A percentile compares a stretch with the other conserved stretches of the same genome.
phyloP scores from a whole-genome alignment of 2,797 vertebrate genomes.

The Sciaenops ocellatus region DNA sequence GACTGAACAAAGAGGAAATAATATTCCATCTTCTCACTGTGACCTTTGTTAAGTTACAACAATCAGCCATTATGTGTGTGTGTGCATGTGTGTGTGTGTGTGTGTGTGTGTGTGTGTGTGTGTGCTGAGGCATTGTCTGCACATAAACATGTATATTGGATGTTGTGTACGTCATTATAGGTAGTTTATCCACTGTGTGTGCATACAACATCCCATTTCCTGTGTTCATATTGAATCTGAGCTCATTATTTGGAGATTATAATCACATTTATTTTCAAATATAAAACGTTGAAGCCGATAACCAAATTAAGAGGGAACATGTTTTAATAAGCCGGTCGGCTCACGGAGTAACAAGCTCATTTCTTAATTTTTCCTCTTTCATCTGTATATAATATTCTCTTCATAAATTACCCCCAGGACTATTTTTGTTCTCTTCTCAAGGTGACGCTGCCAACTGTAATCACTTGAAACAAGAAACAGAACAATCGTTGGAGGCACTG shows the following conservation, averaged over 20 bases:
- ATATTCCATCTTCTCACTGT: conserved; percentile 19
- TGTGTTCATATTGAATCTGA: background rate
- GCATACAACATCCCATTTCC: background rate
- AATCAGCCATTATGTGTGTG: conserved; percentile 3
- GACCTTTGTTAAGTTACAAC: conserved; percentile 39
- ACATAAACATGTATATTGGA: background rate
- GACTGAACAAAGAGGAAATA: conserved; percentile 6
- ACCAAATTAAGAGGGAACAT: background rate
- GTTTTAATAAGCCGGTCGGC: no score
- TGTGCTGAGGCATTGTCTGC: background rate
- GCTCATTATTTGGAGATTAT: background rate
- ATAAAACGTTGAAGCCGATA: background rate
- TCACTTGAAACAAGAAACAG: no score
- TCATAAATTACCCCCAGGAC: no score
- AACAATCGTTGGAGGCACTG: no score
- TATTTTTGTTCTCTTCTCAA: no score
- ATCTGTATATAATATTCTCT: no score
- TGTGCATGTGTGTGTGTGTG: background rate
- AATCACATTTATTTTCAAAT: background rate
- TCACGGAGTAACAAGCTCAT: no score
- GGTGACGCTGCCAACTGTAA: no score
- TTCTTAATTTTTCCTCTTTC: no score
- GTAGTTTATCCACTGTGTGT: background rate
- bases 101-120: background rate
- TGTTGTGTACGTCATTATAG: background rate